Conservation (phyloP, 2,888 invertebrate species). For the Apantesis nais region DNA sequence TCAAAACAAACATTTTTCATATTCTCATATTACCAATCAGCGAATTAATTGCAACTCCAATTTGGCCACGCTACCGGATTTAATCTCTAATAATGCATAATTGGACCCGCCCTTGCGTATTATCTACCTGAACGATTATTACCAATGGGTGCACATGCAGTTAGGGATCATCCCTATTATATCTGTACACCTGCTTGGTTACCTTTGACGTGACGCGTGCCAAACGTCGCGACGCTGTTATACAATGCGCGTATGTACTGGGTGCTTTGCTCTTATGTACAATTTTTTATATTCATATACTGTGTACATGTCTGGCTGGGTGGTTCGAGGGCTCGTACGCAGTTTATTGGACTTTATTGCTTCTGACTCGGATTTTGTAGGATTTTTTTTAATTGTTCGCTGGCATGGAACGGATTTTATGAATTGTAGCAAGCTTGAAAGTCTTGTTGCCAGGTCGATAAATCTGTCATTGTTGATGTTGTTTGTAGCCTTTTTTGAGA, state of each 20-base stretch:
- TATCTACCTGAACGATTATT: slow-evolving; percentile 77
- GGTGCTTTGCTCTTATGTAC: slow-evolving; percentile 45
- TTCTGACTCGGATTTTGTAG: slow-evolving; percentile 32
- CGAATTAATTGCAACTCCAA: slow-evolving; percentile 29
- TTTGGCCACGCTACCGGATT: slow-evolving; percentile 38
- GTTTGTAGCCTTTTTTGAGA: neutral
- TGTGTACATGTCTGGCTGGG: slow-evolving; percentile 30
- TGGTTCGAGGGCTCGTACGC: slow-evolving; percentile 29
- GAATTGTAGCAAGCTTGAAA: slow-evolving; percentile 8
- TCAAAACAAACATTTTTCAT: neutral
- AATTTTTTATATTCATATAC: slow-evolving; percentile 36
- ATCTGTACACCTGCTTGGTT: slow-evolving; percentile 67
- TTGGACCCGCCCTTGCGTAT: slow-evolving; percentile 73
- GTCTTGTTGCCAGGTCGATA: neutral
- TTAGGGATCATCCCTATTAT: slow-evolving; percentile 56
- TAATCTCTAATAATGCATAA: slow-evolving; percentile 65
- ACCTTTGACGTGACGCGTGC: slow-evolving; percentile 74
- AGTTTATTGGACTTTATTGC: slow-evolving; percentile 45
- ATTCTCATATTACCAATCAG: slow-evolving; percentile 20
- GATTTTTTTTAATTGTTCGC: slow-evolving; percentile 27
- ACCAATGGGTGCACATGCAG: slow-evolving; percentile 59
- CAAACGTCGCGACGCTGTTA: slow-evolving; percentile 44
- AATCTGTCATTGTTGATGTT: neutral
- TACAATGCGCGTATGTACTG: slow-evolving; percentile 46
- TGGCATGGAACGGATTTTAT: slow-evolving; percentile 11